Base-by-base conservation (phyloP, 2,797 vertebrate genomes). In the Cirrhinus molitorella region DNA sequence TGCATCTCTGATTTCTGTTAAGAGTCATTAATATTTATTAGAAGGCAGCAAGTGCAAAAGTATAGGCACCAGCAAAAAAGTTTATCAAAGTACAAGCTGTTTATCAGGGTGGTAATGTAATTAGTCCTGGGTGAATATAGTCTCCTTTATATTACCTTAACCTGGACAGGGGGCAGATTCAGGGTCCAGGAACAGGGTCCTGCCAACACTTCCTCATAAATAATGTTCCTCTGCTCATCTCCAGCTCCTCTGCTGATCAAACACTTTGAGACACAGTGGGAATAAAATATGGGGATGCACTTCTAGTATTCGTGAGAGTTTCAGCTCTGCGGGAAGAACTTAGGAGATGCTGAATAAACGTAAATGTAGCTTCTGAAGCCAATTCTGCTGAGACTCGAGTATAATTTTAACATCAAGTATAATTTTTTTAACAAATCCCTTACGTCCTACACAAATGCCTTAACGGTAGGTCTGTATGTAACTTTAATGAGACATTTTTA, bases 1-100 rank as follows among this genome's bases (percentile, higher is more conserved):
- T 1, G 31, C 83, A 84, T 79, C 80, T 59, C 67, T 51, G 83
- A 88, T 85, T 84, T 88, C 72, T 79, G 81, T 88, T 88, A 87
- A n/a, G 57, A 84, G 78, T 55, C 81, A 91, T 92, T 84, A 91
- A 92, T 89, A 92, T 91, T 89, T 82, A 92, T 89, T 83, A 88
- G 81, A 83, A 82, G 80, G 28, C 65, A 53, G 23, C 71, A 78
- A 78, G 53, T 71, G 84, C 21, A 86, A 90, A 88, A 83, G 59
- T 83, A 68, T 75, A 86, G 63, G 78, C 83, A 85, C 83, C 87
- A 89, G 86, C 87, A 89, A 70, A 89, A 88, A 89, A 89, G 85
- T 88, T 88, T 70, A 53, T 73, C 61, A 80, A 83, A 89, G 76
- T 83, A 83, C 76, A 88, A 14, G 76, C 77, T 89, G 87, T 88